Conservation (phyloP, 1,140 invertebrate genomes). For the Heterodera schachtii region DNA sequence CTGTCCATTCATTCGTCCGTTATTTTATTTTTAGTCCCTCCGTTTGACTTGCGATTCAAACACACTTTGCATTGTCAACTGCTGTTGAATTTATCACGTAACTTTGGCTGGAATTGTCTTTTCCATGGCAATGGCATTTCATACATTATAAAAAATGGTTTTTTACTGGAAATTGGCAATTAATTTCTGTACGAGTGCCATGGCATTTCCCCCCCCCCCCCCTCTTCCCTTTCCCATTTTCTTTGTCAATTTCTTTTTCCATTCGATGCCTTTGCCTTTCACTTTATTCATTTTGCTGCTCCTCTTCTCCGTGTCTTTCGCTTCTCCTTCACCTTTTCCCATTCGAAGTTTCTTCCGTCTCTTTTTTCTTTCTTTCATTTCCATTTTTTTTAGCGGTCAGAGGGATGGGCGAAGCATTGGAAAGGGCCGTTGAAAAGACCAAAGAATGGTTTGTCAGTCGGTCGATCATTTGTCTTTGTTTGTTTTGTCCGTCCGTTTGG, state of each 20-base stretch:
- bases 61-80: not conserved
- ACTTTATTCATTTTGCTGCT: not conserved
- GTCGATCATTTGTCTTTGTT: too few species aligned
- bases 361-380: not conserved
- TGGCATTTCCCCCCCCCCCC: too few species aligned
- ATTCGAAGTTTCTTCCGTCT: not conserved
- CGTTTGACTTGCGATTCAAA: not conserved
- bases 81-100: too few species aligned
- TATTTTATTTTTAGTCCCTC: not conserved
- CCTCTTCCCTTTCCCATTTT: too few species aligned
- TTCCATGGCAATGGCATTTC: too few species aligned
- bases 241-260: not conserved
- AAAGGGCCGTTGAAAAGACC: slow-evolving; percentile 43
- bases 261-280: not conserved
- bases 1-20: not conserved
- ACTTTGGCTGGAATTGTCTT: too few species aligned
- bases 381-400: not conserved
- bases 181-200: too few species aligned
- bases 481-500: too few species aligned
- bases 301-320: slow-evolving; percentile 1
- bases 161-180: too few species aligned
- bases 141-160: too few species aligned
- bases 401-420: slow-evolving; percentile 28
- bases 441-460: slow-evolving; percentile 28
- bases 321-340: not conserved